Base-by-base conservation (phyloP, 2,113 vertebrate genomes). In the Gobio gobio region DNA sequence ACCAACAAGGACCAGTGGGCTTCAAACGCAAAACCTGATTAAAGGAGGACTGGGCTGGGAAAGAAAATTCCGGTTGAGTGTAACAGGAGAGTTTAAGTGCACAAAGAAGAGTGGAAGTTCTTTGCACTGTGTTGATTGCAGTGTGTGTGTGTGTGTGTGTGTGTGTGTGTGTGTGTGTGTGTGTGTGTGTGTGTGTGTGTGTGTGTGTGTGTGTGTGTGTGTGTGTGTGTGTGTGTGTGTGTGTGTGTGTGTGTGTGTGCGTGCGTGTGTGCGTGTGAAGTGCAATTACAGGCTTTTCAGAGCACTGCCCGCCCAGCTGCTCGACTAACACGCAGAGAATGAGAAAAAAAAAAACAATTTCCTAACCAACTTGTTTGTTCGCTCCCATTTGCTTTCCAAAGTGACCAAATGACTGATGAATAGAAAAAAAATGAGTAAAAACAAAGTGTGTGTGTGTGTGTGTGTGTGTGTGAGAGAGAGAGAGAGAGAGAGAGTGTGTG, bases 201-300 rank as follows among this genome's bases (percentile, higher is more conserved):
- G 73, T 33, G 77, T 68, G 87, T 78, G 81, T 66, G 77, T 54
- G 73, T 54, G 82, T 72, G 79, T 86, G 85, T 74, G 80, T 85
- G 85, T 79, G 83, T 40, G 73, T 33, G 78, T 70, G 87, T 75
- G 82, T 79, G 87, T 74, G 78, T 54, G 75, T 63, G 82, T 66
- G 80, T 86, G 85, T 78, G 85, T 47, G 73, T 33, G 77, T 68
- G 87, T 78, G 81, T 66, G 77, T 54, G 73, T 54, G 82, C 64
- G 79, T 86, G 85, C 66, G 80, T 85, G 85, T 79, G 83, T 40
- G 73, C 24, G 78, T 70, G 79, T 86, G 85, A 66, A 78, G 91
- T 51, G 90, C 93, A 95, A 94, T 94, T 94, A 94, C 93, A 95
- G 93, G 93, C 92, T 94, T 90, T 90, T 91, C 91, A 89, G 89